These are phyloP conservation scores for Simalia tracyae DNA, from an alignment of 2,797 vertebrate genomes.

Conservation along the genomic window DNA sequence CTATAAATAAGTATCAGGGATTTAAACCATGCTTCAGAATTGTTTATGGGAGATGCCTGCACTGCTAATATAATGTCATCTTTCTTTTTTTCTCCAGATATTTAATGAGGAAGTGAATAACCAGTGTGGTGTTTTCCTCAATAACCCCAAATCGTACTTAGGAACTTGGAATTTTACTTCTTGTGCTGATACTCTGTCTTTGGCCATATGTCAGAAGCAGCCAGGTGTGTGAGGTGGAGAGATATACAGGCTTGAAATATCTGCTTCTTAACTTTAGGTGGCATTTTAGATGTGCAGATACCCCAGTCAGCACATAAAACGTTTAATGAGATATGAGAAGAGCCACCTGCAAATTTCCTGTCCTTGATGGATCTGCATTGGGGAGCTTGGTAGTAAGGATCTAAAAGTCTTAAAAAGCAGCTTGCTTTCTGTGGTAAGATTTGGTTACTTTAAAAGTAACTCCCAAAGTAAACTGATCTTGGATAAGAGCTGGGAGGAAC, in stretches of 20 bases:
- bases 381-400: not conserved
- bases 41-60: constrained; percentile 18
- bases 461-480: not conserved
- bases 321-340: not conserved
- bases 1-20: not conserved
- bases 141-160: constrained; percentile 81
- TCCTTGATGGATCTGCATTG: not conserved
- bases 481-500: not conserved
- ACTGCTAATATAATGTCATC: constrained; percentile 27
- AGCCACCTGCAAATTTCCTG: not conserved
- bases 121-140: constrained; percentile 83
- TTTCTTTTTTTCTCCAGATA: constrained; percentile 63
- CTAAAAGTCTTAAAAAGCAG: not conserved
- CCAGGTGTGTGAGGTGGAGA: constrained; percentile 75
- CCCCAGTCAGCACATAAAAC: not conserved
- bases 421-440: not conserved
- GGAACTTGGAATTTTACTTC: constrained; percentile 91
- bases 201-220: constrained; percentile 85
- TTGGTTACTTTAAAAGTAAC: not conserved
- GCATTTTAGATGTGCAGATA: not conserved
- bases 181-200: constrained; percentile 75
- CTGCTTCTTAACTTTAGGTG: not conserved
- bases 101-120: constrained; percentile 76
- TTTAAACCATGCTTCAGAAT: constrained; percentile 36
- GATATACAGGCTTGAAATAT: not conserved